Base-by-base conservation (phyloP, 2,797 vertebrate species). In the Rhynchotus rufescens region DNA sequence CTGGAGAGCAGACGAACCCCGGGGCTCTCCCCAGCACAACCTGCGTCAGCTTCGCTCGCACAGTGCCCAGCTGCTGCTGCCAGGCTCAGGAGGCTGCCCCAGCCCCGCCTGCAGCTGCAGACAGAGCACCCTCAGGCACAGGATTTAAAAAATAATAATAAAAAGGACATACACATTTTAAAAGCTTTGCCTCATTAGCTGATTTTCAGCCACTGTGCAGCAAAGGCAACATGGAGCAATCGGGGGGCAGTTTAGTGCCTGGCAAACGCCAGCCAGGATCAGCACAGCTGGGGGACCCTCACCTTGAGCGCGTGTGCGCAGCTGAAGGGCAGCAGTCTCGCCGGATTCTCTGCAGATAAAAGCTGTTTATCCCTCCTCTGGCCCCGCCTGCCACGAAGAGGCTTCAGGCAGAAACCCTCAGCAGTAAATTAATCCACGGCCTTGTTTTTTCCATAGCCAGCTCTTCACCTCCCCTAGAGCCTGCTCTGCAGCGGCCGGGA, bases 151-250 rank as follows among this genome's bases (percentile, higher is more conserved):
- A 21, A 47, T 21, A 12, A 15, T 15, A 42, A 42, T 15, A 15
- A 42, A 42, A 42, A 47, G 44, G 21, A 36, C 1, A 4, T 0
- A 0, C 2, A 52, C 8, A 10, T 56, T 56, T n/a, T 30, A n/a
- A 54, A 56, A 30, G 52, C 52, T 30, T 56, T 30, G 28, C 28
- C 16, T 3, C 38, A 6, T 21, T 1, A 7, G 4, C 4, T 13
- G 56, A 9, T 3, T 26, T 20, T 28, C 45, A 13, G 61, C 26
- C 26, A 26, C 12, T 1, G 22, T 34, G 26, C 42, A 6, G 17
- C 32, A 32, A 34, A 42, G 47, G 14, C 3, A 0, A 6, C 0
- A 25, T 5, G 19, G 21, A 6, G 6, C 47, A 36, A 34, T 2
- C 9, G 21, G 4, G 34, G 30, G 19, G 1, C 1, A 3, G 28